Percentiles rank a stretch among this genome's conserved stretches.
Conservation (phyloP, 2,888 invertebrate genomes). For the Eilema griseolum region DNA sequence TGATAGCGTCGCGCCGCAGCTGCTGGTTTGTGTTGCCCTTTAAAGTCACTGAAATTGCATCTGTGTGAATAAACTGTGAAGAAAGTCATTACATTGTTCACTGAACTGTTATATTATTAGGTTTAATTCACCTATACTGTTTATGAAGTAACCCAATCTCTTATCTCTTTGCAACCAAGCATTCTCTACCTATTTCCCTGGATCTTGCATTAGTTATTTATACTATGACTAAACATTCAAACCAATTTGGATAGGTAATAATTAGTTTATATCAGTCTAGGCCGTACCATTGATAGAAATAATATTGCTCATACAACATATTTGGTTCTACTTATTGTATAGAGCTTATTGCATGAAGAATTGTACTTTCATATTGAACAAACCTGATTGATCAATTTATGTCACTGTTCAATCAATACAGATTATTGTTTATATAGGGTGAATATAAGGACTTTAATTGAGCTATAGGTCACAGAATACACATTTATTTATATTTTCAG, state of each 20-base stretch:
- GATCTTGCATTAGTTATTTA: not conserved
- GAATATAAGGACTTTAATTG: not conserved
- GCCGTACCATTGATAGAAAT: constrained; percentile 3
- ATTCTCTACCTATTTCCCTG: not conserved
- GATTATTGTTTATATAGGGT: not conserved
- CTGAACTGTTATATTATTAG: constrained; percentile 16
- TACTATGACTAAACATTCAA: not conserved
- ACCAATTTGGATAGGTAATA: not conserved
- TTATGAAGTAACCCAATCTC: constrained; percentile 1
- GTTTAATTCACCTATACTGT: not conserved
- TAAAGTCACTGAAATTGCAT: constrained; percentile 4
- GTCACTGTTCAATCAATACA: not conserved
- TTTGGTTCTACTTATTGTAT: not conserved
- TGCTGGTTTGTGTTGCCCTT: constrained; percentile 20
- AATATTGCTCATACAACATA: constrained; percentile 1
- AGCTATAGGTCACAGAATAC: not conserved
- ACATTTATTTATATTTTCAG: not conserved
- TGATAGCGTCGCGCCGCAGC: constrained; percentile 26
- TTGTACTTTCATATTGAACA: not conserved
- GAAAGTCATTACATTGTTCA: constrained; percentile 18
- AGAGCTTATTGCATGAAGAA: not conserved
- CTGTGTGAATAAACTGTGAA: constrained; percentile 17
- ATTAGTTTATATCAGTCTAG: not conserved
- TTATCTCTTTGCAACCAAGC: not conserved
- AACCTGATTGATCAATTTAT: not conserved